phyloP scores from a whole-genome alignment of 2,888 invertebrate species.

The Sturmia bella region DNA sequence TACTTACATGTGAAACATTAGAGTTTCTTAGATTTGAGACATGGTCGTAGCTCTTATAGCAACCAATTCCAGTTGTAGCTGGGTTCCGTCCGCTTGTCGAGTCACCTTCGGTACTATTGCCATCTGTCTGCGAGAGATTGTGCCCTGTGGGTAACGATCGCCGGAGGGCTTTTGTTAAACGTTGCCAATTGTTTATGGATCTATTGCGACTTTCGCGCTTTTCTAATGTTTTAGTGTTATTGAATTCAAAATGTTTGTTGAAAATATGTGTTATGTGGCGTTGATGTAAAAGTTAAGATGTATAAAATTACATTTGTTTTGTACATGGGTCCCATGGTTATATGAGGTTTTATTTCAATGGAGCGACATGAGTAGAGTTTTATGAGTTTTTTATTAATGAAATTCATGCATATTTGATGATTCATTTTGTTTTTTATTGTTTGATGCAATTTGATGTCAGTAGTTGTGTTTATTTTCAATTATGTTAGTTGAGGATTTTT shows the following conservation, averaged over 20 bases:
- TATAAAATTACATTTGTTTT: not conserved
- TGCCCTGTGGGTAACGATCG: constrained; percentile 87
- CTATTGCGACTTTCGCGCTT: constrained; percentile 82
- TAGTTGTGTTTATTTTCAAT: constrained; percentile 15
- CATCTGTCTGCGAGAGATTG: constrained; percentile 94
- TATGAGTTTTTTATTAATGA: constrained; percentile 52
- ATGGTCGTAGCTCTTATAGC: constrained; percentile 91
- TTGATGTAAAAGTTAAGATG: constrained; percentile 8
- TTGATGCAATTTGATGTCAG: constrained; percentile 4
- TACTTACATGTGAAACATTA: constrained; percentile 80
- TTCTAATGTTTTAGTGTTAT: constrained; percentile 75
- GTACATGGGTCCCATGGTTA: constrained; percentile 32
- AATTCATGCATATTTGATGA: constrained; percentile 45
- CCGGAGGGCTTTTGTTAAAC: constrained; percentile 82
- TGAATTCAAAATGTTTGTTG: constrained; percentile 51
- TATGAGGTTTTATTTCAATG: constrained; percentile 19
- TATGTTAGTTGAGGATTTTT: constrained; percentile 20
- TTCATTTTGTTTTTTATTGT: not conserved
- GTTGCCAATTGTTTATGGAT: constrained; percentile 82
- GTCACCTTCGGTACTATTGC: constrained; percentile 88
- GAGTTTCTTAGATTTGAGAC: constrained; percentile 81
- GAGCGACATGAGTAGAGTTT: not conserved
- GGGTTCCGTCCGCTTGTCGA: constrained; percentile 84
- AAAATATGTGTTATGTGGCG: constrained; percentile 54
- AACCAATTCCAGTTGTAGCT: constrained; percentile 88